Evolutionary conservation across 1,140 invertebrate genomes (phyloP), one percentile per base, ranked within the genome.

Genomic region (Delia radicum): DNA sequence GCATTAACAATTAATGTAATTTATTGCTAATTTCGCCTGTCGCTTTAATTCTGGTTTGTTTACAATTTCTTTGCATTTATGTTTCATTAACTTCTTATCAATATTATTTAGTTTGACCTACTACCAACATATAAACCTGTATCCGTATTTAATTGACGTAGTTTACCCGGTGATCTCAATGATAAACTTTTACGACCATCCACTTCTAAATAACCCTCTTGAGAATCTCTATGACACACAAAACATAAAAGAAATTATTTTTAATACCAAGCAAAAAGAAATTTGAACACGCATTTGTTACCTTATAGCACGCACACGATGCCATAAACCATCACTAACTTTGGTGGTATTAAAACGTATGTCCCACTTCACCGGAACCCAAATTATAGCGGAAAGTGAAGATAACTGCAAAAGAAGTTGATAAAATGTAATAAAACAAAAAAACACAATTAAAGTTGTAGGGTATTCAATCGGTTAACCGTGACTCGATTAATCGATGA

Each of bases 251-350:
- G 12, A 74, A n/a, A 62, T 21, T 33, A 48, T 15, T 5, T 46
- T 65, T 46, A 73, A 27, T 42, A 7, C 2, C 13, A 15, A 42
- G 37, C 28, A 27, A 13, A 74, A 29, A 26, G 21, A 61, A 74
- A 15, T 67, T n/a, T n/a, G n/a, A 67, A 24, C 5, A 55, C 7
- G 27, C 8, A 62, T n/a, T 18, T 65, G 81, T 86, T 88, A 97
- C 96, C 96, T 95, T 31, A 94, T 91, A 29, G 94, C 93, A 87
- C 93, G 90, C 27, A 97, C 91, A 76, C 93, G 89, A 87, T 98
- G 96, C 96, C 96, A 98, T 46, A 95, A 89, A 73, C 95, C 95
- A 87, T 98, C 95, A 87, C 96, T 94, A 31, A 98, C 91, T 85
- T 91, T 91, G n/a, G 94, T 94, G 77, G 90, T 89, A 87, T 98